Evolutionary conservation across 2,888 invertebrate species (phyloP).

Genomic region (Chloroclysta siterata): DNA sequence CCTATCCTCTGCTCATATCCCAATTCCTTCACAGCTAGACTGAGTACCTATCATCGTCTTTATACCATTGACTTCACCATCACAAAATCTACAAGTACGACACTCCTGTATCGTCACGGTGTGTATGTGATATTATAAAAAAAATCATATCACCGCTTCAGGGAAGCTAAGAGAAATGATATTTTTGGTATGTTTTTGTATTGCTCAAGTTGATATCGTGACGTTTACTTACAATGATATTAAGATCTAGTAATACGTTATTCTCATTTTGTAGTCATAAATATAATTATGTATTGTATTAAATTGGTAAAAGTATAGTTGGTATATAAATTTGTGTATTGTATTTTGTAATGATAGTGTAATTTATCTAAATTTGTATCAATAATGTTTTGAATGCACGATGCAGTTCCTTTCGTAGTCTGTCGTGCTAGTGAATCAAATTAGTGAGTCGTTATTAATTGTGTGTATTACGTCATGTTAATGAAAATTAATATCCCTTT

Average conservation of each 20-base stretch:
- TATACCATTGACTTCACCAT: constrained; percentile 20
- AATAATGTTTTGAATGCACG: constrained; percentile 77
- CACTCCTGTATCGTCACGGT: constrained; percentile 42
- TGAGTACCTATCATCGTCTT: constrained; percentile 2
- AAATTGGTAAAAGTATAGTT: constrained; percentile 32
- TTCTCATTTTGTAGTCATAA: constrained; percentile 61
- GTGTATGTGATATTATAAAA: constrained; percentile 65
- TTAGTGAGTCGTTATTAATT: constrained; percentile 53
- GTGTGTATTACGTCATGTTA: constrained; percentile 36
- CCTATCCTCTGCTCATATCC: constrained; percentile 65
- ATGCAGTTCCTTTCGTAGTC: constrained; percentile 83
- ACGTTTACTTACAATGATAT: constrained; percentile 61
- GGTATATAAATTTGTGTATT: constrained; percentile 58
- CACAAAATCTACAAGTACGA: constrained; percentile 5
- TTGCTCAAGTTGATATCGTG: constrained; percentile 76
- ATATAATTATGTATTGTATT: constrained; percentile 49
- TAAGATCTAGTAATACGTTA: constrained; percentile 51
- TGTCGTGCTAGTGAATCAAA: constrained; percentile 76
- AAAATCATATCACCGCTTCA: constrained; percentile 78
- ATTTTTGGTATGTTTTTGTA: constrained; percentile 80
- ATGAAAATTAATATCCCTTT: constrained; percentile 45
- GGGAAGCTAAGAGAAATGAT: constrained; percentile 66
- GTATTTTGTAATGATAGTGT: constrained; percentile 60
- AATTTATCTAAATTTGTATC: constrained; percentile 74
- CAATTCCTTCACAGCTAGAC: constrained; percentile 54